Base-by-base conservation (phyloP, 2,113 vertebrate species). In the Cnemophilus loriae region DNA sequence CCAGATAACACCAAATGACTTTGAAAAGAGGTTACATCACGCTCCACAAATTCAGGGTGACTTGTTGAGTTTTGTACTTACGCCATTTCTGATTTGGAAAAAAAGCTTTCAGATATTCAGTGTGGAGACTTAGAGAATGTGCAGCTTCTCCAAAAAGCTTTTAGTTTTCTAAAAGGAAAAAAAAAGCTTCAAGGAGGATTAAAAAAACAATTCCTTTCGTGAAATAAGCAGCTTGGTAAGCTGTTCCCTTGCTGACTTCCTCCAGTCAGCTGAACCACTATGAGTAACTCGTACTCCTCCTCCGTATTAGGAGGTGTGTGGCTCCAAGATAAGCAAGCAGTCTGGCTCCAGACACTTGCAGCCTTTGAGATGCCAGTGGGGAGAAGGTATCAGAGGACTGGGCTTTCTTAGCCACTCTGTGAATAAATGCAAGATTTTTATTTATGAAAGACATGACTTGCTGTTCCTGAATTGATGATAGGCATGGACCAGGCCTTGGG, bases 241-340 rank as follows among this genome's bases (percentile, higher is more conserved):
- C 44, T 64, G 35, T 69, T 89, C 57, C 55, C 47, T 91, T 76
- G 39, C 73, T 95, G 71, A 70, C 64, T 93, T 95, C 49, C 41
- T 84, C 83, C 32, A 84, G 64, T 92, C 57, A 94, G 14, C 49
- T n/a, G 74, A 89, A 68, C 32, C 18, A 17, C 83, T 74, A 15
- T 35, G 68, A 84, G 59, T 49, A 82, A 84, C 53, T 93, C 82
- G 35, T 89, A 3, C 68, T 93, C 26, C 39, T 89, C 53, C 32
- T 90, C 65, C 73, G 92, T 93, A 92, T 90, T 90, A 56, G 86
- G 80, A 92, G 84, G 44, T 68, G 30, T 84, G 86, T 71, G 75
- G 52, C 76, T 92, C 37, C 70, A 82, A 94, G 92, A 89, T 95
- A 92, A 94, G 68, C 0, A 0, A 78, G 53, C 67, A 59, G 70